A percentile compares a stretch with the other conserved stretches of the same genome.
phyloP scores from a whole-genome alignment of 1,140 invertebrate genomes.

The Chironomus tepperi region DNA sequence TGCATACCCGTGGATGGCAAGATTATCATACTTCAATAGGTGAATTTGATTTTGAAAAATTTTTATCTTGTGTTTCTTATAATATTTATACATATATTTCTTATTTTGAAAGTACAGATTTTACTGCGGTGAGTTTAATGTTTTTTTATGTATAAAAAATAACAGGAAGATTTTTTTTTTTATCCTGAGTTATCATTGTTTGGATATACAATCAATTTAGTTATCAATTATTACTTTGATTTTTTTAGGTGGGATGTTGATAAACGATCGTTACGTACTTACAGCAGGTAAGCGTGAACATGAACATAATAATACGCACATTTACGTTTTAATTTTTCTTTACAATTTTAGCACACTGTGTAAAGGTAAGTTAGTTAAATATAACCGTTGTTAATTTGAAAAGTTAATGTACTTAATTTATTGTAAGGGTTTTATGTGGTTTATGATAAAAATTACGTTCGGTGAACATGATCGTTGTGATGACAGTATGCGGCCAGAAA shows the following conservation, averaged over 20 bases:
- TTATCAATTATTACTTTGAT: no score
- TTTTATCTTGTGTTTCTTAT: no score
- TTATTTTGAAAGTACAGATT: constrained; percentile 42
- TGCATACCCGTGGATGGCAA: constrained; percentile 76
- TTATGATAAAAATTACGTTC: constrained; percentile 79
- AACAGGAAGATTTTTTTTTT: no score
- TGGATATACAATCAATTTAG: no score
- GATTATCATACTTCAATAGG: constrained; percentile 64
- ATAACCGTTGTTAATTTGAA: neutral
- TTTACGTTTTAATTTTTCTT: neutral
- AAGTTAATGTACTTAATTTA: constrained; percentile 25
- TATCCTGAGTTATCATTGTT: no score
- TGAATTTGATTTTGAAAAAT: no score
- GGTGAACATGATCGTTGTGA: constrained; percentile 75
- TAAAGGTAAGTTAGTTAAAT: constrained; percentile 1
- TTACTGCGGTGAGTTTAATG: constrained; percentile 62
- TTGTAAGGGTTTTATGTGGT: constrained; percentile 72
- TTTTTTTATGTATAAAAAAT: no score
- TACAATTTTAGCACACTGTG: neutral
- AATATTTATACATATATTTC: no score
- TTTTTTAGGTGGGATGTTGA: constrained; percentile 56
- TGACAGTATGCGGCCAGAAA: constrained; percentile 57
- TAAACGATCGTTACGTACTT: constrained; percentile 71
- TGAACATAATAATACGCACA: constrained; percentile 54
- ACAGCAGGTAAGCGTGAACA: constrained; percentile 64